Percentiles rank a stretch among this genome's conserved stretches.
Conservation (phyloP, 1,140 invertebrate genomes). For the Bombus waltoni region DNA sequence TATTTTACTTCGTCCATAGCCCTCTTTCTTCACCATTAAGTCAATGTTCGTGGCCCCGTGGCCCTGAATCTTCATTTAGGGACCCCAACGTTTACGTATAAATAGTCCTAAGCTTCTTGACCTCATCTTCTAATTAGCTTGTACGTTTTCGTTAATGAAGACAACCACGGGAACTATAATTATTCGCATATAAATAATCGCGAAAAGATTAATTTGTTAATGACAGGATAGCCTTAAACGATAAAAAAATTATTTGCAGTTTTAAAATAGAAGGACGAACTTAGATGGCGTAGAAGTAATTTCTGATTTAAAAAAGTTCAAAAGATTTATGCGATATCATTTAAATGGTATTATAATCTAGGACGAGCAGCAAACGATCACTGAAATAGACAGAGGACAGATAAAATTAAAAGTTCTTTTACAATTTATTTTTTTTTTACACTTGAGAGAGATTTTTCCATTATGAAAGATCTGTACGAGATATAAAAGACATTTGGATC, state of each 20-base stretch:
- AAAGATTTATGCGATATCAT: no score
- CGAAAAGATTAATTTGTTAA: no score
- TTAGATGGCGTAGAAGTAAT: no score
- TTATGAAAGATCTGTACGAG: not conserved
- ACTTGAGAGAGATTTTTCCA: rapidly evolving
- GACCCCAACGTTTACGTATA: not conserved
- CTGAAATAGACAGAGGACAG: no score
- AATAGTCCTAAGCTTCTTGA: not conserved
- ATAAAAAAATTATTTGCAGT: no score
- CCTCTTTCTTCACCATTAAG: not conserved
- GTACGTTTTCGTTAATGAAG: not conserved
- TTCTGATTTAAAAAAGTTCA: no score
- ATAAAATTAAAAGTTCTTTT: not conserved
- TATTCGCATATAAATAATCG: not conserved
- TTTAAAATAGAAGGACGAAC: no score
- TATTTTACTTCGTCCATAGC: not conserved
- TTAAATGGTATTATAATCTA: no score
- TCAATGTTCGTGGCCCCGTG: not conserved
- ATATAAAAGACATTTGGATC: not conserved
- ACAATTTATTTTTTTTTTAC: not conserved
- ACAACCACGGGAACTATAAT: not conserved
- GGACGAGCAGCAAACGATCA: no score
- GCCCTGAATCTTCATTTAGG: not conserved
- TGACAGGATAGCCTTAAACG: no score
- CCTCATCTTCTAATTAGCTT: not conserved